Base-by-base conservation (phyloP, 92 coral and sea anemone genomes). In the Phymanthus crucifer region DNA sequence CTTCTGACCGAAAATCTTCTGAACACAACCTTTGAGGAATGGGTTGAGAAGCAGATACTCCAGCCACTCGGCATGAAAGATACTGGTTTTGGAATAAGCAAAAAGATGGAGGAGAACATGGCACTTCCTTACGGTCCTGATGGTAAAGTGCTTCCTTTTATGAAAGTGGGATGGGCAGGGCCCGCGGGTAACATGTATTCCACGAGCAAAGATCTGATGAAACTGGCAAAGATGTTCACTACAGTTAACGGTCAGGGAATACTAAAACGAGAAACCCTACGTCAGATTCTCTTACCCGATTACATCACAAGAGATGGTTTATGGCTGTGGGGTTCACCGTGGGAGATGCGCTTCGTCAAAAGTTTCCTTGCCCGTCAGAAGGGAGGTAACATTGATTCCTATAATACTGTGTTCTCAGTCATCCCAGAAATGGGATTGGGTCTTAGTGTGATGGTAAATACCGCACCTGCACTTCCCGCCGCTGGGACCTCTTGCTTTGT, bases 121-220 rank as follows among this genome's bases (percentile, higher is more conserved):
- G 91, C 87, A 13, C 73, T 82, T 64, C 90, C 91, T 31, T 61
- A 77, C 77, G 38, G 50, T 52, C 34, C 77, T 34, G 84, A 87
- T 58, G 86, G 88, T 47, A 83, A 83, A 1, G 76, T 83, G 1
- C 67, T 81, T 4, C 91, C 89, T 61, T 79, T 79, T 69, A 66
- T 84, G 79, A 72, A 74, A 6, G 50, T 87, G 24, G 94, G 91
- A 35, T 90, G 94, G 94, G 71, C 75, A 33, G 87, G 66, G 11
- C 94, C 94, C 12, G 94, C 94, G 12, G 94, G 87, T 24, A 85
- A 83, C 29, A 87, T 90, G 94, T 90, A 84, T 24, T 90, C 94
- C n/a, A 90, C 91, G 8, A 32, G 78, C 47, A 57, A 72, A 4
- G 94, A 90, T 71, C 82, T 90, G 47, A 78, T 89, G 19, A 87